Percentiles rank a stretch among this genome's conserved stretches.
Evolutionary conservation across 2,888 invertebrate genomes (phyloP).

Genomic region (Stegana nigrithorax): DNA sequence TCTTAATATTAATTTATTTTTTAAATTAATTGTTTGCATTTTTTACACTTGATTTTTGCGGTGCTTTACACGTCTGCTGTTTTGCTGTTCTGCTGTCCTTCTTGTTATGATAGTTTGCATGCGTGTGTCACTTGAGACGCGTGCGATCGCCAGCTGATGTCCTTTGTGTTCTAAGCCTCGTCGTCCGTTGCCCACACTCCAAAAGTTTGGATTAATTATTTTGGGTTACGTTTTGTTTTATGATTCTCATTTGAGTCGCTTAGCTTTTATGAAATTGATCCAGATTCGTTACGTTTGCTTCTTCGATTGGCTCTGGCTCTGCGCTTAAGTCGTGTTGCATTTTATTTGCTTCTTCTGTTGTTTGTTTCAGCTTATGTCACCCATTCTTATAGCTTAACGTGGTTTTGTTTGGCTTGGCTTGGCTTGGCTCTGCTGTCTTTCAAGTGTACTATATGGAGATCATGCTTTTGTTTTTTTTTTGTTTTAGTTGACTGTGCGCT

Average conservation of each 20-base stretch:
- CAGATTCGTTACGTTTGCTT: slow-evolving; percentile 8
- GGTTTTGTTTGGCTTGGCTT: too few relatives aligned
- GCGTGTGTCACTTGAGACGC: slow-evolving; percentile 66
- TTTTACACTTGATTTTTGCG: background rate
- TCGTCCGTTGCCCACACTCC: background rate
- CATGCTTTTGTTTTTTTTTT: too few relatives aligned
- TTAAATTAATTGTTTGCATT: background rate
- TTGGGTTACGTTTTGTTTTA: background rate
- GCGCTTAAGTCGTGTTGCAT: too few relatives aligned
- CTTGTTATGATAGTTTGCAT: slow-evolving; percentile 33
- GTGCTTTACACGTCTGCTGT: background rate
- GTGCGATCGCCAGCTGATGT: slow-evolving; percentile 61
- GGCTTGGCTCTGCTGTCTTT: too few relatives aligned
- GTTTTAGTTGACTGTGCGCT: slow-evolving; percentile 35
- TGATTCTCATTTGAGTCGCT: slow-evolving; percentile 19
- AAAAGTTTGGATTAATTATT: slow-evolving; percentile 8
- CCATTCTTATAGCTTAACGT: too few relatives aligned
- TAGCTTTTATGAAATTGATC: slow-evolving; percentile 52
- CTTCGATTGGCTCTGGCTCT: too few relatives aligned
- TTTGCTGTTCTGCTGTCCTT: background rate
- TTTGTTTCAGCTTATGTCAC: too few relatives aligned
- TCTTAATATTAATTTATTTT: background rate
- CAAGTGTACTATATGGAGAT: too few relatives aligned
- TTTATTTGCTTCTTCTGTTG: too few relatives aligned
- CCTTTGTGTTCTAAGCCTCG: too few relatives aligned